Percentiles rank a stretch among this genome's conserved stretches.
Evolutionary conservation across 2,797 vertebrate genomes (phyloP).

Genomic region (Phrynocephalus guinanensis): DNA sequence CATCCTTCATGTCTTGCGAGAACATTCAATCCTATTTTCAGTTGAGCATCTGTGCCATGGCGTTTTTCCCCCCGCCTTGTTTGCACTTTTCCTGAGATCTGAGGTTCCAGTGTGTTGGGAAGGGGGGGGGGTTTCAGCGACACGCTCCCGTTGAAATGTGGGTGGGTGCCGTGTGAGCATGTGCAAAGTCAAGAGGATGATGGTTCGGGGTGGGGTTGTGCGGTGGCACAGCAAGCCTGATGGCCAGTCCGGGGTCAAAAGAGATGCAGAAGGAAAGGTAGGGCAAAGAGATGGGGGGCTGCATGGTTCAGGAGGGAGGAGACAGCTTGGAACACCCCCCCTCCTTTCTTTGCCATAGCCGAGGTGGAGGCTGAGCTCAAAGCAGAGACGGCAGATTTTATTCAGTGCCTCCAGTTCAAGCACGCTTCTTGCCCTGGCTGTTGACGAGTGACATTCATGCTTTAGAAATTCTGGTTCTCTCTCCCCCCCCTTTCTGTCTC

Average conservation of each 20-base stretch:
- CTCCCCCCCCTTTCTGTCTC: neutral
- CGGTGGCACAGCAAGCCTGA: neutral
- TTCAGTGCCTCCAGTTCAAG: neutral
- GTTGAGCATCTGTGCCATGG: neutral
- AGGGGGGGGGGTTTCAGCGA: neutral
- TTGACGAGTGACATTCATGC: neutral
- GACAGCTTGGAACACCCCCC: no score
- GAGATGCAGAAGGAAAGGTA: conserved; percentile 6
- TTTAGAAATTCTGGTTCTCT: neutral
- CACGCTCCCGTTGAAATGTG: conserved; percentile 28
- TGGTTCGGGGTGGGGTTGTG: neutral
- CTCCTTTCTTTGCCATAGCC: neutral
- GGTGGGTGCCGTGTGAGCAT: conserved; percentile 17
- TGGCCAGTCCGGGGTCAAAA: neutral
- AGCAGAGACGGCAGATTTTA: neutral
- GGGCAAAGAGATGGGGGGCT: neutral
- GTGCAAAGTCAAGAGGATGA: neutral
- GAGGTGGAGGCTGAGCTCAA: neutral
- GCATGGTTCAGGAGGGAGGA: neutral
- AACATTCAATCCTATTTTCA: neutral
- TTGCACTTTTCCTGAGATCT: neutral
- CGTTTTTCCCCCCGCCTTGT: no score
- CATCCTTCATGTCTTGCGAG: neutral
- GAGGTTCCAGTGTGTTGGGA: neutral
- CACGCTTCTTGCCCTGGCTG: neutral